Conservation (phyloP, 2,888 invertebrate species). For the Eilema depressum region DNA sequence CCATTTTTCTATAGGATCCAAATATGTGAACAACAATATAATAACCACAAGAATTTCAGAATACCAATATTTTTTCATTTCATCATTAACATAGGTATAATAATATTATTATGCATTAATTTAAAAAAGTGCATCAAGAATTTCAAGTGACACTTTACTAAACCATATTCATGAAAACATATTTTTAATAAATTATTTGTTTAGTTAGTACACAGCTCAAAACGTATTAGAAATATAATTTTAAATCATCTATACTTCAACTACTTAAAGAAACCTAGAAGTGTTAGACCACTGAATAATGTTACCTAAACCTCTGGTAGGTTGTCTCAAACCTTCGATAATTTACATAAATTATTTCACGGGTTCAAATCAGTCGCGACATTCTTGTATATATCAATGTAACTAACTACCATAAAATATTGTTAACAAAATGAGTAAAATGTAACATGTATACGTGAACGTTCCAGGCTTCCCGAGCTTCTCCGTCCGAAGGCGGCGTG, state of each 20-base stretch:
- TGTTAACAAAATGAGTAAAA: not conserved
- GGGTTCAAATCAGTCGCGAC: not conserved
- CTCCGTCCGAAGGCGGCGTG: conserved; percentile 86
- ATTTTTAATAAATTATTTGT: not conserved
- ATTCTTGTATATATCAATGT: conserved; percentile 4
- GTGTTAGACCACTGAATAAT: too few species aligned
- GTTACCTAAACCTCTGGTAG: not conserved
- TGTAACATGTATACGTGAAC: conserved; percentile 2
- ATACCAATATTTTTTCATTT: not conserved
- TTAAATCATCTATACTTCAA: not conserved
- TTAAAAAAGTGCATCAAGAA: not conserved
- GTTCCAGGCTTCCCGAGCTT: conserved; percentile 78
- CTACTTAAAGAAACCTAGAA: too few species aligned
- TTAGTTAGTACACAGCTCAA: not conserved
- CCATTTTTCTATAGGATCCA: not conserved
- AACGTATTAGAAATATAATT: not conserved
- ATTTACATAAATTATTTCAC: not conserved
- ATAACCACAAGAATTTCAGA: not conserved
- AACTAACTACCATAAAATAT: not conserved
- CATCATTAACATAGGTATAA: not conserved
- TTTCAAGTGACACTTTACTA: not conserved
- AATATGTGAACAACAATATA: not conserved
- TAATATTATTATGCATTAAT: not conserved
- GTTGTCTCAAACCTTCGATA: not conserved
- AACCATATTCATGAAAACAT: not conserved